Evolutionary conservation across 2,113 vertebrate genomes (phyloP).

Genomic region (Halichoeres trimaculatus): DNA sequence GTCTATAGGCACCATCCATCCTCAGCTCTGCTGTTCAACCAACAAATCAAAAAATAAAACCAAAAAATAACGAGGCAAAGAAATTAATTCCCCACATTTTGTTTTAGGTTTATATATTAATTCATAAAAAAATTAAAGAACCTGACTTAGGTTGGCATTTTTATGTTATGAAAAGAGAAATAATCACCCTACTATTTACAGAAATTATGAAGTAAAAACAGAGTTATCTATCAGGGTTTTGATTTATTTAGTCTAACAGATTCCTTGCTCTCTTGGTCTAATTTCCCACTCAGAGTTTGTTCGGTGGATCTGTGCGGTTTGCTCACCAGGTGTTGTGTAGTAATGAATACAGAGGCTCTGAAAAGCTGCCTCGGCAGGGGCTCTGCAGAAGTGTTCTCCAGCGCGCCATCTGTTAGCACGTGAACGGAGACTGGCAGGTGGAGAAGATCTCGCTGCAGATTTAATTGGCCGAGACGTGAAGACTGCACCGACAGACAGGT

Average conservation of each 20-base stretch:
- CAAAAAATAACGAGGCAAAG: too few species aligned
- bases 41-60: too few species aligned
- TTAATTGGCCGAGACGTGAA: constrained; percentile 63
- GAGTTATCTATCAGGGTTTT: background rate
- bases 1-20: too few species aligned
- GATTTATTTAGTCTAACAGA: background rate
- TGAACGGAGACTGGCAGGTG: constrained; percentile 57
- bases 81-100: too few species aligned
- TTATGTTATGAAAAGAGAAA: background rate
- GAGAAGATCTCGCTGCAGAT: constrained; percentile 47
- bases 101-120: too few species aligned
- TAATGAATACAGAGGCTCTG: constrained; percentile 28
- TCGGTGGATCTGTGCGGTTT: background rate
- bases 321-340: constrained; percentile 43
- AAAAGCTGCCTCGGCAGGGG: constrained; percentile 44
- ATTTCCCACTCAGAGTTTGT: background rate
- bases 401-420: constrained; percentile 54
- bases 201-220: background rate
- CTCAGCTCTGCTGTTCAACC: too few species aligned
- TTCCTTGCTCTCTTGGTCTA: background rate
- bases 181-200: background rate
- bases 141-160: background rate
- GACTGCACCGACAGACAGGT: constrained; percentile 51
- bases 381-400: constrained; percentile 38
- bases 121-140: too few species aligned